phyloP scores from a whole-genome alignment of 2,797 vertebrate genomes.

The Muraenolepis orangiensis region DNA sequence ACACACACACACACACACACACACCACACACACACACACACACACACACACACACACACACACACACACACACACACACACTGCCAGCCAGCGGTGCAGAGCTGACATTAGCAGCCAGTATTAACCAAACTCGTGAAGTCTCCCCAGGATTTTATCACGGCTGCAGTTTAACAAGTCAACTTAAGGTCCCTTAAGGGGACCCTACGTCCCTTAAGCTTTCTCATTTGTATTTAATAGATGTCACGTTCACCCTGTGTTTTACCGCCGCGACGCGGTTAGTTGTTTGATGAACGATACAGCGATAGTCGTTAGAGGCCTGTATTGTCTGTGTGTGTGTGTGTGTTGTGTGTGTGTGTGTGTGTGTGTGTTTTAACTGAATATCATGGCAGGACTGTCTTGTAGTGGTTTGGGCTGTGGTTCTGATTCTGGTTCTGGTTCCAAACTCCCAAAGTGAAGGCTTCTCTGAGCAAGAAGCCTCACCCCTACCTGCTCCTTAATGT shows the following conservation, averaged over 20 bases:
- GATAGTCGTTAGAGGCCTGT: neutral
- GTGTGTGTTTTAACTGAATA: neutral
- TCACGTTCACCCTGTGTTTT: constrained; percentile 23
- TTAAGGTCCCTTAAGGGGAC: neutral
- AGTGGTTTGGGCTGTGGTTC: too few species aligned
- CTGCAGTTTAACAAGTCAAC: neutral
- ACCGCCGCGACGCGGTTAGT: constrained; percentile 14
- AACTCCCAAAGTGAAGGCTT: neutral
- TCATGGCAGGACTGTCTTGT: neutral
- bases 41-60: neutral
- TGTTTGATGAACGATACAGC: neutral
- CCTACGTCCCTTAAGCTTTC: constrained; percentile 1
- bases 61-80: neutral
- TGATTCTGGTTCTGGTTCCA: neutral
- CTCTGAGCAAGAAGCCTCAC: neutral
- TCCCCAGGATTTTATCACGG: neutral
- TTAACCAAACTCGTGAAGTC: constrained; percentile 1
- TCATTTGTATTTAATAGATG: constrained; percentile 18
- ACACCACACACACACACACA: too few species aligned
- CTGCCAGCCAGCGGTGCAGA: neutral
- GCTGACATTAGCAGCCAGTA: neutral
- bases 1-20: neutral
- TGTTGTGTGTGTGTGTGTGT: neutral
- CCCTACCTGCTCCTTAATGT: neutral
- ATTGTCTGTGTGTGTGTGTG: neutral